Base-by-base conservation (phyloP, 2,797 vertebrate species). In the Chlorospingus flavigularis region DNA sequence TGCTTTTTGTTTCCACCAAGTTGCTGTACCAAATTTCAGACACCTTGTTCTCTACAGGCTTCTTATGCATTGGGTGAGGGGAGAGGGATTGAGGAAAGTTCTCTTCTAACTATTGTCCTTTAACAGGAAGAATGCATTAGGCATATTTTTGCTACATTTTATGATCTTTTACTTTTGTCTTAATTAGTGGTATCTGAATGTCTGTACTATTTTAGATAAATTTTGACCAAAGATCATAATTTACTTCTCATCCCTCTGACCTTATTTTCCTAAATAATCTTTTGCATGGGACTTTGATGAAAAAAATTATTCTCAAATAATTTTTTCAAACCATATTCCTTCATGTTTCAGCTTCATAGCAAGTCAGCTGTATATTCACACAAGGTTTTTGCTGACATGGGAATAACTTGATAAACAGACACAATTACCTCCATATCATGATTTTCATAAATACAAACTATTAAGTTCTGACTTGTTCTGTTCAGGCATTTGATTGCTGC, bases 31-130 rank as follows among this genome's bases (percentile, higher is more conserved):
- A 61, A 67, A 77, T 48, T 75, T 57, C 33, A 8, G 13, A 40
- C 42, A 33, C 16, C 0, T 0, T 57, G 5, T 54, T 21, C 73
- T 88, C 21, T 35, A 11, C 0, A 1, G 53, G 17, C 11, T 72
- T 75, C 67, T 83, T 50, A 19, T 58, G 55, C 30, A 18, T 1
- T 37, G 35, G 15, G 2, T 43, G 26, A 15, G 5, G 24, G 16
- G 6, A 72, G 48, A 57, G 14, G 28, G 19, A 79, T 3, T 37
- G 28, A 9, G 8, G 16, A 21, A 58, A 43, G 18, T 80, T 77
- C 23, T 63, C 23, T 47, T 72, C 61, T 62, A 48, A 26, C 5
- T 11, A 5, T 54, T 86, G 6, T 48, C 28, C 42, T 65, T 50
- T 57, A 68, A 18, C 28, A 42, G 37, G 30, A 58, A 51, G 23